These are phyloP conservation scores for Xiphophorus birchmanni DNA, from an alignment of 2,797 vertebrate genomes.

Conservation along the genomic window DNA sequence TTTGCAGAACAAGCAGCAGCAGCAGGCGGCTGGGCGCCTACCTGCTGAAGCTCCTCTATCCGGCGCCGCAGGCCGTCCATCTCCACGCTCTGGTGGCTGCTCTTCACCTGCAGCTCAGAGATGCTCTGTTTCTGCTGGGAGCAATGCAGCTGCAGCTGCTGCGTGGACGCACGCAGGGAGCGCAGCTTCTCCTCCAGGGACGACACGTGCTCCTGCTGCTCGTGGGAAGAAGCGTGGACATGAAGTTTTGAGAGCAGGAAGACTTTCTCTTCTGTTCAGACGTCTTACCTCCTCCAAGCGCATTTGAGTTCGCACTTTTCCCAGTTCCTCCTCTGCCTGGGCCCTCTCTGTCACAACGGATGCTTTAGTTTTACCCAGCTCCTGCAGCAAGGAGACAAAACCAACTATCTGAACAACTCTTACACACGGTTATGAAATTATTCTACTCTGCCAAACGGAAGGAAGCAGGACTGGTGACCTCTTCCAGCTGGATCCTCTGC, in stretches of 20 bases:
- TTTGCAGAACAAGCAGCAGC: background rate
- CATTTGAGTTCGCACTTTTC: slow-evolving; percentile 81
- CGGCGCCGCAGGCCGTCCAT: slow-evolving; percentile 82
- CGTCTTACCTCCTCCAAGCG: slow-evolving; percentile 87
- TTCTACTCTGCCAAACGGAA: background rate
- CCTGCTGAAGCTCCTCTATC: slow-evolving; percentile 91
- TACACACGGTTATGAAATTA: too few relatives aligned
- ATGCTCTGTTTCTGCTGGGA: slow-evolving; percentile 88
- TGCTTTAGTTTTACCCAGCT: slow-evolving; percentile 86
- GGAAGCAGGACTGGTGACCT: slow-evolving; percentile 74
- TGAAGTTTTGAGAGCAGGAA: background rate
- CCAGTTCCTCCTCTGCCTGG: slow-evolving; percentile 88
- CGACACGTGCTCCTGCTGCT: slow-evolving; percentile 86
- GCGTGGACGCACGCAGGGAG: slow-evolving; percentile 82
- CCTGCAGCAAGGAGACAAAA: slow-evolving; percentile 72
- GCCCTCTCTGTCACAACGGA: slow-evolving; percentile 80
- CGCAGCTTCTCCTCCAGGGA: slow-evolving; percentile 90
- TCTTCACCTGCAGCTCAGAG: slow-evolving; percentile 85
- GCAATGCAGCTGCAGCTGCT: slow-evolving; percentile 87
- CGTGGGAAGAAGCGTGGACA: background rate
- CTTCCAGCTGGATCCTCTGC: slow-evolving; percentile 86
- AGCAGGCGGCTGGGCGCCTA: slow-evolving; percentile 51
- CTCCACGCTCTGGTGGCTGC: slow-evolving; percentile 82
- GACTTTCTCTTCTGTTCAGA: background rate
- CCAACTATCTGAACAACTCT: background rate